These are phyloP conservation scores for Drosophila colorata DNA, from an alignment of 2,888 invertebrate genomes.

Conservation along the genomic window DNA sequence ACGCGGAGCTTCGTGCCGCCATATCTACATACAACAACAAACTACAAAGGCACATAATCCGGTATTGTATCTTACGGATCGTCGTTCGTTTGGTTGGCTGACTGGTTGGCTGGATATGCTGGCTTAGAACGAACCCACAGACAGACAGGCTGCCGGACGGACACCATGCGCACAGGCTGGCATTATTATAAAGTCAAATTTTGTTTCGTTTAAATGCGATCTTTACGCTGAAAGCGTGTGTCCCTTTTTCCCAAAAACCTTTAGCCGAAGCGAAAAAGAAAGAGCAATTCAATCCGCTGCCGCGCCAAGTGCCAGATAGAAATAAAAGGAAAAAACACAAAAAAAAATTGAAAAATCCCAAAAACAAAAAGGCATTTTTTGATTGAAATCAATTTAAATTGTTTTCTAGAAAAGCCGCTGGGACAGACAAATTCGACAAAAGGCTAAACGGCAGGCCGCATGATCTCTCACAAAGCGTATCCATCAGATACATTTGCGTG, in stretches of 20 bases:
- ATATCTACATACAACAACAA: constrained; percentile 76
- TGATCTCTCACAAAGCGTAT: constrained; percentile 48
- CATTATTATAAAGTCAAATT: constrained; percentile 83
- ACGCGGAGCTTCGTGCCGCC: constrained; percentile 73
- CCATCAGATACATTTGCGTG: constrained; percentile 63
- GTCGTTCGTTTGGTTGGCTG: constrained; percentile 47
- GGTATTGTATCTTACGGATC: constrained; percentile 81
- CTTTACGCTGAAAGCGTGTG: constrained; percentile 82
- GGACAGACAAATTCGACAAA: constrained; percentile 58
- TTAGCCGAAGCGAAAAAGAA: constrained; percentile 20
- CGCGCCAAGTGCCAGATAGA: constrained; percentile 48
- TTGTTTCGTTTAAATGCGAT: constrained; percentile 81
- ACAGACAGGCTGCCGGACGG: constrained; percentile 18
- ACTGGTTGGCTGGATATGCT: constrained; percentile 68
- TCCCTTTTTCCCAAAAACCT: constrained; percentile 72
- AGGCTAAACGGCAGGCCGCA: constrained; percentile 45
- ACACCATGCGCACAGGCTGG: constrained; percentile 55
- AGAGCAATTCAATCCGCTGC: constrained; percentile 42
- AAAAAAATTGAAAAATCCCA: constrained; percentile 54
- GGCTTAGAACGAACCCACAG: constrained; percentile 63
- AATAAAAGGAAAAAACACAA: constrained; percentile 29
- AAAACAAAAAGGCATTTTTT: constrained; percentile 79
- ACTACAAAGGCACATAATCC: constrained; percentile 72
- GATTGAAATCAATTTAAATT: constrained; percentile 83
- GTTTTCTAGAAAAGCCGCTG: constrained; percentile 80